Conservation (phyloP, 2,113 vertebrate species). For the Phalacrocorax brasilianus region DNA sequence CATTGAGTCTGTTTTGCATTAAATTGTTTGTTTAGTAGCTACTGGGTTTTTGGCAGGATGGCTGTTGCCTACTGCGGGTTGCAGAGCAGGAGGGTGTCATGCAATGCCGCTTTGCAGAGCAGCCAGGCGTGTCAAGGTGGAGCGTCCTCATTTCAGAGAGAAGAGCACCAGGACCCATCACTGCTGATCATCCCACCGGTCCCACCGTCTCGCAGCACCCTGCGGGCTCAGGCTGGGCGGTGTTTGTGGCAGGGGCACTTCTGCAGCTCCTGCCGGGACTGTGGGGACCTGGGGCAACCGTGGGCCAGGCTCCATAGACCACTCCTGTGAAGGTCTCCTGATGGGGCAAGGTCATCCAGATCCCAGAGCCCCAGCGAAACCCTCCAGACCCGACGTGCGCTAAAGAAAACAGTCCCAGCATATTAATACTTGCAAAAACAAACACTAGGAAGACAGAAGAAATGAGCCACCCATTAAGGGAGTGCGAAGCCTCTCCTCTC, state of each 20-base stretch:
- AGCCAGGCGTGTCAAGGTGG: neutral
- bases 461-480: neutral
- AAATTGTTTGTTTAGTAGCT: slow-evolving; percentile 57
- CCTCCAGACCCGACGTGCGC: rapidly evolving
- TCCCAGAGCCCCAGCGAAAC: neutral
- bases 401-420: neutral
- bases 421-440: slow-evolving; percentile 42
- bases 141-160: too few species aligned
- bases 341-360: neutral
- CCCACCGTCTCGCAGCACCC: neutral
- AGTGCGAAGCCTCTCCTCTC: neutral
- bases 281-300: rapidly evolving
- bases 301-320: neutral
- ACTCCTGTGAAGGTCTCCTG: neutral
- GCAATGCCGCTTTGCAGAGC: neutral
- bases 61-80: neutral
- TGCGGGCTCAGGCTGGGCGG: rapidly evolving
- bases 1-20: slow-evolving; percentile 26
- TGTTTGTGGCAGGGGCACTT: neutral
- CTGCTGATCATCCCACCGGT: rapidly evolving
- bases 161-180: rapidly evolving
- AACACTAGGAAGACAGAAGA: neutral
- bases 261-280: rapidly evolving
- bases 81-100: neutral
- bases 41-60: slow-evolving; percentile 23